Evolutionary conservation across 1,140 invertebrate genomes (phyloP).

Genomic region (Sitodiplosis mosellana): DNA sequence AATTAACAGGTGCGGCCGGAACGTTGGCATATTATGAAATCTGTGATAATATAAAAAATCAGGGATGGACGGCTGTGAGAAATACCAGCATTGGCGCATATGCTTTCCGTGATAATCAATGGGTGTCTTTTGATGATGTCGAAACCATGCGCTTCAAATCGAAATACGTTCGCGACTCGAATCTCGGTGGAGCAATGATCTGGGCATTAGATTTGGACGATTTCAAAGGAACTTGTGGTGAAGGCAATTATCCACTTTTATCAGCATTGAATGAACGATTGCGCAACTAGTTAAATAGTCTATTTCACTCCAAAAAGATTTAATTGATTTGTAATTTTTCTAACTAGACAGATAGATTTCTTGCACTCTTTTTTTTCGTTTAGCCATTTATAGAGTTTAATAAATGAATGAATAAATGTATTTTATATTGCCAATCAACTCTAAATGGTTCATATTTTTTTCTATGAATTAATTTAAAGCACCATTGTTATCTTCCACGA

Average conservation of each 20-base stretch:
- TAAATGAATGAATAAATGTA: too few relatives aligned
- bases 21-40: constrained; percentile 85
- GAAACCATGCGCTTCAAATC: constrained; percentile 61
- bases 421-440: too few relatives aligned
- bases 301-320: too few relatives aligned
- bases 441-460: too few relatives aligned
- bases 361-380: too few relatives aligned
- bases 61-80: constrained; percentile 56
- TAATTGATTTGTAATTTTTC: too few relatives aligned
- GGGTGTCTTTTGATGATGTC: constrained; percentile 75
- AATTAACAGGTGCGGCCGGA: constrained; percentile 64
- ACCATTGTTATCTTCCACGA: too few relatives aligned
- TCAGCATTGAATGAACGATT: constrained; percentile 13
- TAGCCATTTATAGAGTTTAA: too few relatives aligned
- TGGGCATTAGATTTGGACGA: constrained; percentile 84
- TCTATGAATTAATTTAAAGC: too few relatives aligned
- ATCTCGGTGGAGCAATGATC: constrained; percentile 73
- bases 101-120: constrained; percentile 67
- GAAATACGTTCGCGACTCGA: constrained; percentile 50
- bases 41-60: constrained; percentile 53
- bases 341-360: too few relatives aligned
- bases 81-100: constrained; percentile 61
- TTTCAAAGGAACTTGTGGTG: constrained; percentile 51
- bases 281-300: too few relatives aligned
- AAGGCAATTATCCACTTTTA: constrained; percentile 56